Conservation (phyloP, 2,113 vertebrate genomes). For the Dasyornis broadbenti region DNA sequence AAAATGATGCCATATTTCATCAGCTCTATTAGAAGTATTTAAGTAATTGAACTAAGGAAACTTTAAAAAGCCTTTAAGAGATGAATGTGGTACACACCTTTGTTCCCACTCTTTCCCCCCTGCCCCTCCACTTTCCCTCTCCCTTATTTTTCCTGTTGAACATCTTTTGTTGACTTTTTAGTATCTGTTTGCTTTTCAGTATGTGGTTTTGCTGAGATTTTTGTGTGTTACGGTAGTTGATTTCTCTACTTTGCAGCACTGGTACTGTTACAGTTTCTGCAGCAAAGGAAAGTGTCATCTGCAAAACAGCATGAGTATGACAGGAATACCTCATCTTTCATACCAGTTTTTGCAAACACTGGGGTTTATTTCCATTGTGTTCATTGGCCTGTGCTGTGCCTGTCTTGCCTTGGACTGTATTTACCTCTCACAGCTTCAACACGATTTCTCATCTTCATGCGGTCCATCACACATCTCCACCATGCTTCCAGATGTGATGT, state of each 20-base stretch:
- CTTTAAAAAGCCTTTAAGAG: not conserved
- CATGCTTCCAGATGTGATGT: not conserved
- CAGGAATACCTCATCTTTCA: not conserved
- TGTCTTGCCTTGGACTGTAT: not conserved
- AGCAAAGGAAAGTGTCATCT: not conserved
- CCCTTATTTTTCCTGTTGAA: not conserved
- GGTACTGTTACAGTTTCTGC: not conserved
- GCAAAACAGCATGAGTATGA: not conserved
- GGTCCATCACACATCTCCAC: not conserved
- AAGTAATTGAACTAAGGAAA: conserved; percentile 44
- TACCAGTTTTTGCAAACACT: not conserved
- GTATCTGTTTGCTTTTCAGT: not conserved
- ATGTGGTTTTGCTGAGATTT: not conserved
- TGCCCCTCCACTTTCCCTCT: not conserved
- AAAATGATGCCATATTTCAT: conserved; percentile 23
- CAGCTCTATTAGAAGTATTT: conserved; percentile 37
- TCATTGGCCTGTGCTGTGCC: not conserved
- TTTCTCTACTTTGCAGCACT: not conserved
- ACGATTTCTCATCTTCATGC: not conserved
- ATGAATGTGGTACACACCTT: not conserved
- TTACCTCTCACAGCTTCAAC: not conserved
- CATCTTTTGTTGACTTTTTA: not conserved
- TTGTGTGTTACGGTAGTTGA: not conserved
- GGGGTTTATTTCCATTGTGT: not conserved
- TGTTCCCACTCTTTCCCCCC: not conserved